Percentiles rank a stretch among this genome's conserved stretches.
phyloP scores from a whole-genome alignment of 2,888 invertebrate genomes.

The Clivina fossor region DNA sequence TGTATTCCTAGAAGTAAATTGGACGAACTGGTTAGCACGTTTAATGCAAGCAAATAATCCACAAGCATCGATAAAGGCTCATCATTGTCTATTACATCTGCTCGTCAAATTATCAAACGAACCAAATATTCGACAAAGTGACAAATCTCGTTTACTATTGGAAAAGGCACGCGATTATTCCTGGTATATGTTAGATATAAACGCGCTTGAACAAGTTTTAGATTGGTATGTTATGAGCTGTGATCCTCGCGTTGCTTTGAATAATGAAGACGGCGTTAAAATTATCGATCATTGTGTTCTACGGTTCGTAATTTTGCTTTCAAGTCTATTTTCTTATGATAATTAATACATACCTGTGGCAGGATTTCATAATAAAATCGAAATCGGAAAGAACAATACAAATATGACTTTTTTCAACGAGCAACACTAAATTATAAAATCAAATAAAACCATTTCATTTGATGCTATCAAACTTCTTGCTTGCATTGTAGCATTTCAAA shows the following conservation, averaged over 20 bases:
- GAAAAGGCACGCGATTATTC: conserved; percentile 64
- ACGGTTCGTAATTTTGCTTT: conserved; percentile 5
- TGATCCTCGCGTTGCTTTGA: conserved; percentile 68
- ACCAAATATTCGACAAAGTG: conserved; percentile 66
- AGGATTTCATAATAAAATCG: no score
- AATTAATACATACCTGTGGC: no score
- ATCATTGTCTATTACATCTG: conserved; percentile 67
- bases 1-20: conserved; percentile 68
- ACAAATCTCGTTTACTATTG: conserved; percentile 53
- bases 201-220: conserved; percentile 64
- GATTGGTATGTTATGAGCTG: conserved; percentile 76
- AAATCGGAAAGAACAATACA: no score
- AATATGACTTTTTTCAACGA: no score
- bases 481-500: no score
- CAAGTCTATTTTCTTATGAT: background rate
- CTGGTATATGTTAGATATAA: conserved; percentile 66
- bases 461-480: no score
- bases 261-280: conserved; percentile 56
- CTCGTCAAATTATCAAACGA: conserved; percentile 73
- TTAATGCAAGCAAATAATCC: conserved; percentile 51
- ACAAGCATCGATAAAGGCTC: conserved; percentile 54
- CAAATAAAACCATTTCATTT: no score
- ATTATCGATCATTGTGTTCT: conserved; percentile 25
- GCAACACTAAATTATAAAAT: no score
- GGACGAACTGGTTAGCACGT: conserved; percentile 64